Conservation (phyloP, 2,888 invertebrate species). For the Cecidostiba fungosa region DNA sequence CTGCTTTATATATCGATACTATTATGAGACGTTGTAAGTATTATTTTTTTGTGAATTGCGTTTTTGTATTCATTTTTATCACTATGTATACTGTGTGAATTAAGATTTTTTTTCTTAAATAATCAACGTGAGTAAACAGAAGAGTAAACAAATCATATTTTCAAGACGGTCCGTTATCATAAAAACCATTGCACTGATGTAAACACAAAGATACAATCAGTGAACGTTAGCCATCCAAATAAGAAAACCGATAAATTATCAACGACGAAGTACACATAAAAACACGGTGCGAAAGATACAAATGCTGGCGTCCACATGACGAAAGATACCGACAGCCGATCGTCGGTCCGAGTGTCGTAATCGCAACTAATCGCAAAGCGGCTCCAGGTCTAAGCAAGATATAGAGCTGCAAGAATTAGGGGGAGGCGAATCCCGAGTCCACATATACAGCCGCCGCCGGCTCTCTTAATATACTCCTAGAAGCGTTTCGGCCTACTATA, state of each 20-base stretch:
- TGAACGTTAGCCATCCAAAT: not conserved
- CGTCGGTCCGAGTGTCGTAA: slow-evolving; percentile 33
- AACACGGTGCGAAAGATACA: not conserved
- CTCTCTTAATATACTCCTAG: slow-evolving; percentile 26
- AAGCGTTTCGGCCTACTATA: slow-evolving; percentile 50
- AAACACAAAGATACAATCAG: not conserved
- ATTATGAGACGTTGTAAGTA: too few species aligned
- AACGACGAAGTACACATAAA: slow-evolving; percentile 33
- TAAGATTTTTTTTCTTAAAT: too few species aligned
- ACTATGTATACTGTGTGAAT: too few species aligned
- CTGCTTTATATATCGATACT: not conserved
- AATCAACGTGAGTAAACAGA: too few species aligned
- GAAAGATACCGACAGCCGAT: not conserved
- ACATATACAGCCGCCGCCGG: not conserved
- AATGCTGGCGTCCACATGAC: not conserved
- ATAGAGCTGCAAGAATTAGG: not conserved
- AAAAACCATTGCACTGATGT: not conserved
- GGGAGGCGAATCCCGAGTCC: not conserved
- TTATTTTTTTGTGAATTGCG: too few species aligned
- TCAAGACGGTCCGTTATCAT: too few species aligned
- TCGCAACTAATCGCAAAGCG: slow-evolving; percentile 42
- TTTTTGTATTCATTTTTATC: not conserved
- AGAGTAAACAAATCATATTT: too few species aligned
- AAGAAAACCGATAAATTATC: not conserved
- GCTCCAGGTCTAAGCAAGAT: not conserved